A percentile compares a stretch with the other conserved stretches of the same genome.
Conservation (phyloP, 2,797 vertebrate genomes). For the Leptodactylus fallax region DNA sequence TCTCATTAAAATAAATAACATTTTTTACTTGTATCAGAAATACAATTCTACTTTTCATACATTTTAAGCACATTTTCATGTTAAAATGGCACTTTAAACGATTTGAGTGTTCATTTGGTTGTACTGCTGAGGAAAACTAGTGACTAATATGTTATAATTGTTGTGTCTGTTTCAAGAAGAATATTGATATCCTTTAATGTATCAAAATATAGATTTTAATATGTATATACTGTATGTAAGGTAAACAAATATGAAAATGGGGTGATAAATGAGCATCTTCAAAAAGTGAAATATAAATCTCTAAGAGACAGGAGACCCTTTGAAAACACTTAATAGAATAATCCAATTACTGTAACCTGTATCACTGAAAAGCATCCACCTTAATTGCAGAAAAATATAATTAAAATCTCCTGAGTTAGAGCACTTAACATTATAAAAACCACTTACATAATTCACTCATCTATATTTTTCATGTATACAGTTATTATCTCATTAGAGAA, state of each 20-base stretch:
- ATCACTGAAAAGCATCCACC: slow-evolving; percentile 35
- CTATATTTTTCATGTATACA: slow-evolving; percentile 55
- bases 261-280: background rate
- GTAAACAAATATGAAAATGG: background rate
- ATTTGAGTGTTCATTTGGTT: too few relatives aligned
- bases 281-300: background rate
- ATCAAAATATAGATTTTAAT: slow-evolving; percentile 3
- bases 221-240: background rate
- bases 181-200: background rate
- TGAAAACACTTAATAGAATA: slow-evolving; percentile 33
- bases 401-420: slow-evolving; percentile 38
- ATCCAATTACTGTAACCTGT: slow-evolving; percentile 47
- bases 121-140: too few relatives aligned
- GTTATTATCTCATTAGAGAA: slow-evolving; percentile 52
- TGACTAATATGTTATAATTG: too few relatives aligned
- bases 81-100: too few relatives aligned
- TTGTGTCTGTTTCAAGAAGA: background rate
- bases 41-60: too few relatives aligned
- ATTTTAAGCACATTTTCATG: too few relatives aligned
- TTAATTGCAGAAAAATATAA: slow-evolving; percentile 46
- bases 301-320: slow-evolving; percentile 21
- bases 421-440: slow-evolving; percentile 57
- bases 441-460: slow-evolving; percentile 46
- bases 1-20: too few relatives aligned
- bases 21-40: too few relatives aligned